These are phyloP conservation scores for Plecotus auritus DNA, from an alignment of 2,113 vertebrate species.

Conservation along the genomic window DNA sequence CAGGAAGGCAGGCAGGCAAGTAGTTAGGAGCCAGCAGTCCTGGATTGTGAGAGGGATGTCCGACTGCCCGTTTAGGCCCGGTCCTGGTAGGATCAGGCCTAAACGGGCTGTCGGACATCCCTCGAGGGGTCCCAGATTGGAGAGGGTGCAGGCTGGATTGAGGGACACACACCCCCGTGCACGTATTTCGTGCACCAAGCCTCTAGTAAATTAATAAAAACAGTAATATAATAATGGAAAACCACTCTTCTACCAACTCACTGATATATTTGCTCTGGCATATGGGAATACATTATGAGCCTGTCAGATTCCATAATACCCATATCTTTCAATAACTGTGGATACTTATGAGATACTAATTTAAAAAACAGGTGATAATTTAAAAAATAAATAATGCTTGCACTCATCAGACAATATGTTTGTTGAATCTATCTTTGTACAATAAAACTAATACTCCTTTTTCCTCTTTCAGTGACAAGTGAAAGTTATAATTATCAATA, in stretches of 20 bases:
- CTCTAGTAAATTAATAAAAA: neutral
- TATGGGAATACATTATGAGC: neutral
- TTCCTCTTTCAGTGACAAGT: slow-evolving; percentile 60
- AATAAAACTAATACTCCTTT: slow-evolving; percentile 63
- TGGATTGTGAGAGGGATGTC: too few species aligned
- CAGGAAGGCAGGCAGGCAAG: too few species aligned
- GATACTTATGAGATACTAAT: neutral
- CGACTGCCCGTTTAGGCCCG: too few species aligned
- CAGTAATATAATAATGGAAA: neutral
- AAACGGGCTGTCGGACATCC: too few species aligned
- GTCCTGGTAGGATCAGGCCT: too few species aligned
- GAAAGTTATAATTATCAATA: slow-evolving; percentile 75
- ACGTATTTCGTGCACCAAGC: too few species aligned
- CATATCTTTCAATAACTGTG: neutral
- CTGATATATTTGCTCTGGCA: neutral
- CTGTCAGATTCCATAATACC: neutral
- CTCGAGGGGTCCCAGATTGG: too few species aligned
- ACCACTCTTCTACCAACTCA: neutral
- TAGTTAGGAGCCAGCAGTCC: too few species aligned
- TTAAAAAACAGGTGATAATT: slow-evolving; percentile 32
- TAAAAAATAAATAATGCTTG: slow-evolving; percentile 43
- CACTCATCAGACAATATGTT: slow-evolving; percentile 23
- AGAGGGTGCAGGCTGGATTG: too few species aligned
- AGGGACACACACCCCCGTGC: too few species aligned
- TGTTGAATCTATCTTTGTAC: slow-evolving; percentile 35